Conservation (phyloP, 30 jellyfish, hydroid and myxozoan genomes). For the Rhopilema esculentum region DNA sequence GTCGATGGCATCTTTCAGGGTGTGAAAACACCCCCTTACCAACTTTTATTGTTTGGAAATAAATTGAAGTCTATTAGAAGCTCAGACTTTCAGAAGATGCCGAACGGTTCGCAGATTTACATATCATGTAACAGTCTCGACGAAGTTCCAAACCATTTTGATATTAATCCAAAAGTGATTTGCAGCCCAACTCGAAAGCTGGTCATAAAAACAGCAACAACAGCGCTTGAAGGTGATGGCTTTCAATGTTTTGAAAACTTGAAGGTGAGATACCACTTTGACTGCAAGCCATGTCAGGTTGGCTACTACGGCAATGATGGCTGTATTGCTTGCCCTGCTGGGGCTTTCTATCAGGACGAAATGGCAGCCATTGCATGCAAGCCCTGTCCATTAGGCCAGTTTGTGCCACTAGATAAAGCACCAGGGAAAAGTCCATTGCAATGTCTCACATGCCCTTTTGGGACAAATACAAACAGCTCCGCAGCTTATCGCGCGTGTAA, state of each 20-base stretch:
- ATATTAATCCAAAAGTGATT: background rate
- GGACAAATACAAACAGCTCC: slow-evolving; percentile 37
- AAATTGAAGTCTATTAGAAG: background rate
- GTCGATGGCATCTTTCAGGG: slow-evolving; percentile 5
- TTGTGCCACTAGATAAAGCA: slow-evolving; percentile 33
- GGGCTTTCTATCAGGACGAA: slow-evolving; percentile 21
- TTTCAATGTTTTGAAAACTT: background rate
- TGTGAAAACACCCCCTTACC: background rate
- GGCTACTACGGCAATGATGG: background rate
- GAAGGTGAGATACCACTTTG: background rate
- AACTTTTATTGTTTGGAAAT: background rate
- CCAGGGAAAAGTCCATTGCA: slow-evolving; percentile 61
- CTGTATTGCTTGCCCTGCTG: background rate
- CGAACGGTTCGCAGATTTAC: background rate
- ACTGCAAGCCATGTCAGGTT: background rate
- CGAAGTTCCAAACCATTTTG: background rate
- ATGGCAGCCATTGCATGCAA: slow-evolving; percentile 49
- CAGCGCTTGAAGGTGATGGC: background rate
- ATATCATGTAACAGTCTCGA: background rate
- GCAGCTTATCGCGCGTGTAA: slow-evolving; percentile 62
- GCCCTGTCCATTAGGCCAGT: slow-evolving; percentile 59
- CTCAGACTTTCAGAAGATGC: background rate
- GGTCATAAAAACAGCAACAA: background rate
- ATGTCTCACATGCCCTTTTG: slow-evolving; percentile 69
- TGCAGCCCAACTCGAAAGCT: background rate